phyloP scores from a whole-genome alignment of 2,113 vertebrate species.

The Nyctibius bracteatus region DNA sequence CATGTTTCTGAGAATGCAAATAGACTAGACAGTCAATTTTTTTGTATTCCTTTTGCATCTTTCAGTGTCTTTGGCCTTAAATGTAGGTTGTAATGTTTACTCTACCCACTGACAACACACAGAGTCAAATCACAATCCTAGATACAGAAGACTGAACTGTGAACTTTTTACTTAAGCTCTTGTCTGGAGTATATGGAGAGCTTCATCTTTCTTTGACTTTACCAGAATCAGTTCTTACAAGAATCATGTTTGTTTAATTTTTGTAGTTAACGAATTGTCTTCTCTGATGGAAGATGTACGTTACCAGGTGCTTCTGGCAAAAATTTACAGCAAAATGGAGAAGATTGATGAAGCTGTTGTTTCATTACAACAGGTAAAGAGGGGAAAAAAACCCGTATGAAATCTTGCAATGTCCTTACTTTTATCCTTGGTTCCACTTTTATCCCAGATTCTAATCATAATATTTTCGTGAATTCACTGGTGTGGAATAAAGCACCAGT shows the following conservation, averaged over 20 bases:
- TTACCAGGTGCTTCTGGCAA: conserved; percentile 88
- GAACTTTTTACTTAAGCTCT: not conserved
- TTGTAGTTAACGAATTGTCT: conserved; percentile 83
- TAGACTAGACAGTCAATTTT: not conserved
- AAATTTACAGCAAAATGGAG: conserved; percentile 88
- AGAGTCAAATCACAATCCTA: not conserved
- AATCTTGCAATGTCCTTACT: not conserved
- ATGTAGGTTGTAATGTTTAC: not conserved
- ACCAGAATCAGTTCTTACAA: not conserved
- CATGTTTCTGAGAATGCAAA: not conserved
- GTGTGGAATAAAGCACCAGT: not conserved
- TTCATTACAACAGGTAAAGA: conserved; percentile 85
- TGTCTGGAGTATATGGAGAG: not conserved
- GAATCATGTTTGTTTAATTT: not conserved
- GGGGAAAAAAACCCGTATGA: not conserved
- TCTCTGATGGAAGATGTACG: conserved; percentile 87
- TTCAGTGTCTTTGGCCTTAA: not conserved
- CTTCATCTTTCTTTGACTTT: not conserved
- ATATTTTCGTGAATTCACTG: not conserved
- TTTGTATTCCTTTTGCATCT: not conserved
- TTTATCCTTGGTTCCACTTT: not conserved
- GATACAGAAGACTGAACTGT: not conserved
- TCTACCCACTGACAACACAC: not conserved
- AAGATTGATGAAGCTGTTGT: conserved; percentile 82
- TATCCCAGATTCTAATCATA: not conserved